These are phyloP conservation scores for Rhynchomys soricoides DNA, from an alignment of 2,113 vertebrate species.

Conservation along the genomic window DNA sequence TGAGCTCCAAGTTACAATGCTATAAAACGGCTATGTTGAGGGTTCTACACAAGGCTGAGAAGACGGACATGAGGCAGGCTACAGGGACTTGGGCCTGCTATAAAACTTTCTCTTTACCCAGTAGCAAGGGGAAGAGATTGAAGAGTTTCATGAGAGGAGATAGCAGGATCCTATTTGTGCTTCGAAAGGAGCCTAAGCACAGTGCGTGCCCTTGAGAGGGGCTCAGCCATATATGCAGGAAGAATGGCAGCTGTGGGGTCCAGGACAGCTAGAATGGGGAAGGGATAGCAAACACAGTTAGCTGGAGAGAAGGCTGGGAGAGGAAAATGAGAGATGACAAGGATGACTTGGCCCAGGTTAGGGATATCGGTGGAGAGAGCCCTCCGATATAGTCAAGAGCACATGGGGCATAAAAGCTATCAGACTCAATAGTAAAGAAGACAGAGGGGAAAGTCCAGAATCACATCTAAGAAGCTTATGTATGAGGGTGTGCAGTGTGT, in stretches of 20 bases:
- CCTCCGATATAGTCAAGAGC: not conserved
- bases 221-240: not conserved
- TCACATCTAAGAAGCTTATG: not conserved
- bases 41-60: not conserved
- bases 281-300: not conserved
- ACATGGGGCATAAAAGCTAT: not conserved
- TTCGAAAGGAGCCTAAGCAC: not conserved
- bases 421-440: not conserved
- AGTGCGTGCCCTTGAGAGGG: not conserved
- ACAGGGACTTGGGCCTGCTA: not conserved
- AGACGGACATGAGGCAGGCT: not conserved
- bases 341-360: not conserved
- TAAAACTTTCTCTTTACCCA: not conserved
- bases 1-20: not conserved
- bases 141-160: not conserved
- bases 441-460: not conserved
- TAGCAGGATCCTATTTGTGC: not conserved
- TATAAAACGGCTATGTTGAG: not conserved
- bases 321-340: not conserved
- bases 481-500: not conserved
- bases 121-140: not conserved
- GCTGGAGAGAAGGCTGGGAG: not conserved
- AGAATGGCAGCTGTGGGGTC: not conserved
- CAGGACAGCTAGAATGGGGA: not conserved
- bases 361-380: not conserved